phyloP scores from a whole-genome alignment of 2,888 invertebrate species.

The Ethmia dodecea region DNA sequence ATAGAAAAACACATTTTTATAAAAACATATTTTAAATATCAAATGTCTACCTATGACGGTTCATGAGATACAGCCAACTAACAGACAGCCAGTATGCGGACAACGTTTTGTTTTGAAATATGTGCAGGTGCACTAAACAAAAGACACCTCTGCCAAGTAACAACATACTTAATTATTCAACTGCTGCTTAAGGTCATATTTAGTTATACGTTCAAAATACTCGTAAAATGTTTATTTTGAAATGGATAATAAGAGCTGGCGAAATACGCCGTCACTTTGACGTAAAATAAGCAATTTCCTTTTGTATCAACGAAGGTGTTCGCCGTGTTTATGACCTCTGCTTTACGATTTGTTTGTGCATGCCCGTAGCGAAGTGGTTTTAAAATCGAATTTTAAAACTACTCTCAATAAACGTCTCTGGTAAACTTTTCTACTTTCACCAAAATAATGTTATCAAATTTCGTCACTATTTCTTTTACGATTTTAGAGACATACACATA shows the following conservation, averaged over 20 bases:
- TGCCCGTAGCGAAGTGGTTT: constrained; percentile 37
- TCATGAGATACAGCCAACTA: no score
- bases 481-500: constrained; percentile 2
- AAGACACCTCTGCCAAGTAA: no score
- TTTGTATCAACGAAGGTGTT: constrained; percentile 69
- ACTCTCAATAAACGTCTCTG: constrained; percentile 37
- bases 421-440: constrained; percentile 26
- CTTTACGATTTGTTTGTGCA: constrained; percentile 69
- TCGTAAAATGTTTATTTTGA: constrained; percentile 53
- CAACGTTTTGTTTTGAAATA: no score
- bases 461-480: neutral
- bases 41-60: no score
- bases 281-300: constrained; percentile 75
- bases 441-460: neutral
- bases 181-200: constrained; percentile 2
- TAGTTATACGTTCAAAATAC: constrained; percentile 8
- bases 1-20: no score
- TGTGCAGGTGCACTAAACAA: no score
- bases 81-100: no score
- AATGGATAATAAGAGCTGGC: constrained; percentile 56
- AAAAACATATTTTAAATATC: no score
- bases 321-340: constrained; percentile 54
- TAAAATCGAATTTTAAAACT: constrained; percentile 58
- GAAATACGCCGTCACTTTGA: constrained; percentile 53
- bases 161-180: constrained; percentile 14